Base-by-base conservation (phyloP, 2,797 vertebrate species). In the Phoebastria nigripes region DNA sequence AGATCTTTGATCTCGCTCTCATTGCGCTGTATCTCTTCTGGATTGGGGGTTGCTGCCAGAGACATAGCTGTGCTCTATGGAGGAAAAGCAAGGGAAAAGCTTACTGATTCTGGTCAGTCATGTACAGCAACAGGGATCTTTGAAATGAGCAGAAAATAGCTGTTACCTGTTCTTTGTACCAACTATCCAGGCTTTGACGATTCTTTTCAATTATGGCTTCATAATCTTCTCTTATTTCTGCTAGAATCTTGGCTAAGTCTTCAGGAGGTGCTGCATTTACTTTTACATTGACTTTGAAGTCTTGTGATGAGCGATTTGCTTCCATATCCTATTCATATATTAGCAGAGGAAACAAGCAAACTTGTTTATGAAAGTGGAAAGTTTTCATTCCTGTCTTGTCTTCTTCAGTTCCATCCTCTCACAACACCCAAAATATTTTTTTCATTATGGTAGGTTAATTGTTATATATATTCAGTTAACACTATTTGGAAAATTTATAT, bases 1-100 rank as follows among this genome's bases (percentile, higher is more conserved):
- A 99, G 97, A 67, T 99, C 99, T 44, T 81, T 97, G 96, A 99
- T 97, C 97, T 99, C 98, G 10, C 98, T 98, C 95, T 98, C 99
- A 79, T 95, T 98, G 28, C 89, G 98, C 94, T 99, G 98, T 82
- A 98, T 97, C 82, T 97, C 63, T 19, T 98, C 98, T 12, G 98
- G 98, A 47, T 89, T 98, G 14, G 96, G 54, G 31, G 86, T 62
- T 33, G 98, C 97, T 90, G 99, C 98, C 91, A 98, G 98, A 79
- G 76, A 93, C 69, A 98, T 83, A 6, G 62, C 5, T 42, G 97
- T 1, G 1, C 98, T 98, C 99, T 99, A 49, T 3, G 70, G 91
- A 92, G 52, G 52, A 93, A 81, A 77, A 87, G 31, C 61, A 93
- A 76, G 85, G 86, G 72, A 21, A 62, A 46, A 39, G 25, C 55